Conservation (phyloP, 1,140 invertebrate genomes). For the Mamestra configurata region DNA sequence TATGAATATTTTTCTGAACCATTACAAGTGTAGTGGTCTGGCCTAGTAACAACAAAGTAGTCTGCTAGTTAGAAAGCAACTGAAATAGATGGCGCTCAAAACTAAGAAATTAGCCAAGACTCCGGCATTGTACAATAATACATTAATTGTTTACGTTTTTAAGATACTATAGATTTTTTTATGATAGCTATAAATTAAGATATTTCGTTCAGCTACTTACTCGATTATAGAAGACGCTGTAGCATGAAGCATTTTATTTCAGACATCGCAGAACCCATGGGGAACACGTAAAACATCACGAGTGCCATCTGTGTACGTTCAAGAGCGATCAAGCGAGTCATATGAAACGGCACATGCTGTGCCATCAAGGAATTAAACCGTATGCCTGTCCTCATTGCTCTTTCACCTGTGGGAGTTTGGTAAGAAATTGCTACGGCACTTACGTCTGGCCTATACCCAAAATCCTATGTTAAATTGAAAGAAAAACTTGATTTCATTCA, state of each 20-base stretch:
- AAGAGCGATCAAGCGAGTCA: constrained; percentile 90
- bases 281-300: constrained; percentile 87
- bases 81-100: background rate
- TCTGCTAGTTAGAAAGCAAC: too few relatives aligned
- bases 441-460: too few relatives aligned
- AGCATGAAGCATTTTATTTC: constrained; percentile 62
- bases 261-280: constrained; percentile 89
- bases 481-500: too few relatives aligned
- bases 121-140: too few relatives aligned
- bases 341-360: constrained; percentile 92
- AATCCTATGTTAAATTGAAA: too few relatives aligned
- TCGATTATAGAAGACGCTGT: constrained; percentile 21
- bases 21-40: background rate
- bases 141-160: too few relatives aligned
- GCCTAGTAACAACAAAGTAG: too few relatives aligned
- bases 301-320: constrained; percentile 91
- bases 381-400: constrained; percentile 95
- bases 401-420: constrained; percentile 92
- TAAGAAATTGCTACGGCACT: constrained; percentile 53
- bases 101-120: too few relatives aligned
- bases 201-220: too few relatives aligned
- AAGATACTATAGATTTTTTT: too few relatives aligned
- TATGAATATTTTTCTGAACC: background rate
- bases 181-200: too few relatives aligned
- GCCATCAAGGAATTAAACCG: constrained; percentile 94